A percentile compares a stretch with the other conserved stretches of the same genome.
Conservation (phyloP, 2,797 vertebrate genomes). For the Pristis pectinata region DNA sequence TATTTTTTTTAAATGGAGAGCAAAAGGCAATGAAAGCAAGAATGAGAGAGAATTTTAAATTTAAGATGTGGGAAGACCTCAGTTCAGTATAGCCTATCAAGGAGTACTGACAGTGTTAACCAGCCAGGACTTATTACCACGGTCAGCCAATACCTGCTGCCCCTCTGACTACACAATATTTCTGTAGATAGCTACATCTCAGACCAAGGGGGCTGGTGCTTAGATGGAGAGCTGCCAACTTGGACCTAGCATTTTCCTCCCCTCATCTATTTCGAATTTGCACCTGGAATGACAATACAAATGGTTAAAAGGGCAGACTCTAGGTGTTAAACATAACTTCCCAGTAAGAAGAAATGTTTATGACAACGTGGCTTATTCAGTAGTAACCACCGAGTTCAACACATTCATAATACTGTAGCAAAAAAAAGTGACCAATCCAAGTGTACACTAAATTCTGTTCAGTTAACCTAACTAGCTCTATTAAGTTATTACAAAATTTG, state of each 20-base stretch:
- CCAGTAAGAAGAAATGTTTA: not conserved
- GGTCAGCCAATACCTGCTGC: not conserved
- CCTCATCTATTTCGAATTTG: not conserved
- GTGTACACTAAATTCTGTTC: not conserved
- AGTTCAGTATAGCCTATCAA: not conserved
- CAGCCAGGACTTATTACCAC: not conserved
- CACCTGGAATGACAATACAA: not conserved
- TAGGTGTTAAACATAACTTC: not conserved
- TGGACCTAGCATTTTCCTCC: not conserved
- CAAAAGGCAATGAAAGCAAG: not conserved
- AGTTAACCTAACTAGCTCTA: not conserved
- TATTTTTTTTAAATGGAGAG: not conserved
- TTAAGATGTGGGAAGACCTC: not conserved
- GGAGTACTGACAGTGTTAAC: not conserved
- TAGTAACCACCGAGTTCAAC: not conserved
- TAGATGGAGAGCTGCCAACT: not conserved
- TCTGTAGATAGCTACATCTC: not conserved
- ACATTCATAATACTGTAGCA: not conserved
- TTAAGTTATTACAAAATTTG: not conserved
- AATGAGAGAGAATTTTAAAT: not conserved
- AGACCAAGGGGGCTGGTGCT: not conserved
- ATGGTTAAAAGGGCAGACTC: not conserved
- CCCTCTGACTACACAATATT: not conserved
- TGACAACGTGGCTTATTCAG: not conserved
- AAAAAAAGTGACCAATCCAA: not conserved